phyloP scores from a whole-genome alignment of 1,140 invertebrate species.

The Pogonomyrmex barbatus region DNA sequence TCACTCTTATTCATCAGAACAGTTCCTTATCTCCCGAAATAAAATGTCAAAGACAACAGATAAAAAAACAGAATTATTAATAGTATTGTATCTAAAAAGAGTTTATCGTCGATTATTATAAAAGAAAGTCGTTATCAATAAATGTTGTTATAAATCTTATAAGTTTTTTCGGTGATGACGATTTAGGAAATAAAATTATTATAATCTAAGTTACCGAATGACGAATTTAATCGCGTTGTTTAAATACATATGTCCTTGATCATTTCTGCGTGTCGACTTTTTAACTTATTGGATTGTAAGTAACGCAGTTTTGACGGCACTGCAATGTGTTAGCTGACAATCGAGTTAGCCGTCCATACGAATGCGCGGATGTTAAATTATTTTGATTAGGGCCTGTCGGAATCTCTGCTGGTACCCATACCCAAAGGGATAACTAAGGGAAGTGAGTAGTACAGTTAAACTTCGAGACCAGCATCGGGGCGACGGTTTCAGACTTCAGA shows the following conservation, averaged over 20 bases:
- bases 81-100: background rate
- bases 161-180: background rate
- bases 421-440: constrained; percentile 2
- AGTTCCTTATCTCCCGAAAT: background rate
- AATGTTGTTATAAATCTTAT: background rate
- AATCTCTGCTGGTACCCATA: constrained; percentile 64
- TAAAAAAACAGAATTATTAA: background rate
- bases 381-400: constrained; percentile 43
- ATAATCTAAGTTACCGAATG: background rate
- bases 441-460: constrained; percentile 26
- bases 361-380: constrained; percentile 57
- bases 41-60: background rate
- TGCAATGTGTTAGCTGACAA: background rate
- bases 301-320: background rate
- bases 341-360: background rate
- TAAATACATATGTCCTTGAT: too few species aligned
- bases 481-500: constrained; percentile 61
- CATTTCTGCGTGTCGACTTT: too few species aligned
- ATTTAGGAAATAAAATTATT: background rate
- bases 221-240: background rate
- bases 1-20: constrained; percentile 57
- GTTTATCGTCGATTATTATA: background rate
- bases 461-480: constrained; percentile 44
- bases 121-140: background rate
- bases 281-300: background rate